Evolutionary conservation across 2,888 invertebrate genomes (phyloP).

Genomic region (Nebria brevicollis): DNA sequence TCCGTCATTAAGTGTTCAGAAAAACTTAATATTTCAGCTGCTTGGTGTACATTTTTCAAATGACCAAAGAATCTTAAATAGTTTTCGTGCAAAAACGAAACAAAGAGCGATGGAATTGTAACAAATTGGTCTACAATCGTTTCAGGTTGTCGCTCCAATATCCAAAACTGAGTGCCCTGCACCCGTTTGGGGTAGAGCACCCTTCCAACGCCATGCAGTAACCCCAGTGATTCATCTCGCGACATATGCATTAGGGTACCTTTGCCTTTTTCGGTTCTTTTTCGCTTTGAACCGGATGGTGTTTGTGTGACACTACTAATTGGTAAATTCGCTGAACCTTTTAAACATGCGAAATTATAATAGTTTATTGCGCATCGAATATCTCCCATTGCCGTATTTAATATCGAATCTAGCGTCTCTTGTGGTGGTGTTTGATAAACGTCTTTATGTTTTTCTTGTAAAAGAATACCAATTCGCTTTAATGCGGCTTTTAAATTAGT

Average conservation of each 20-base stretch:
- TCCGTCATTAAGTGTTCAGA: constrained; percentile 75
- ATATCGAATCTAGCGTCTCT: constrained; percentile 74
- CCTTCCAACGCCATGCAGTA: constrained; percentile 80
- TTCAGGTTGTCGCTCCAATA: constrained; percentile 71
- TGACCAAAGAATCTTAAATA: constrained; percentile 77
- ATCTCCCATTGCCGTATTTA: constrained; percentile 80
- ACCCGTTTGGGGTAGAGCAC: constrained; percentile 79
- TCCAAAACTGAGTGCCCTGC: constrained; percentile 60
- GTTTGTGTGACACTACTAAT: constrained; percentile 37
- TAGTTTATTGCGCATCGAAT: constrained; percentile 85
- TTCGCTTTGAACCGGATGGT: constrained; percentile 50
- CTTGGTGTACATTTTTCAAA: constrained; percentile 70
- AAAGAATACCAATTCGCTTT: constrained; percentile 70
- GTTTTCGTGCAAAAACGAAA: constrained; percentile 78
- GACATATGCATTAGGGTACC: constrained; percentile 62
- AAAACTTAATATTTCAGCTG: constrained; percentile 75
- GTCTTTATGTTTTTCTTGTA: constrained; percentile 66
- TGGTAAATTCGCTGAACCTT: constrained; percentile 65
- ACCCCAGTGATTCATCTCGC: constrained; percentile 76
- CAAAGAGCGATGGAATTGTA: constrained; percentile 73
- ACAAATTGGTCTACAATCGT: constrained; percentile 74
- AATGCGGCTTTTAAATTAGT: constrained; percentile 63
- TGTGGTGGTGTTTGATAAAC: constrained; percentile 68
- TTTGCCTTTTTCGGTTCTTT: constrained; percentile 60
- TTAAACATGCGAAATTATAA: constrained; percentile 81